Conservation (phyloP, 1,140 invertebrate species). For the Cydia amplana region DNA sequence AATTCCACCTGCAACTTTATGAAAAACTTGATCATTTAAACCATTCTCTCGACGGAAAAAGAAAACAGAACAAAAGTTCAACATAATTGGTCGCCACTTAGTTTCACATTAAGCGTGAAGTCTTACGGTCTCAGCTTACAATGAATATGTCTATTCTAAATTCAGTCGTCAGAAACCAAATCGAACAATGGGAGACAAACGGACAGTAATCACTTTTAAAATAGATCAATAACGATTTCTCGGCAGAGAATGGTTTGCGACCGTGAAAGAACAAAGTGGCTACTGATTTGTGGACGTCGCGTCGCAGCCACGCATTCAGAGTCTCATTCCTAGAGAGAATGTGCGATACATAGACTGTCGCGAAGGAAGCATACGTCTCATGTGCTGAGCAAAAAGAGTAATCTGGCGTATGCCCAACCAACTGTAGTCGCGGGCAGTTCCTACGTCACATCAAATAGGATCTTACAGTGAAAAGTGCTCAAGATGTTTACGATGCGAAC, state of each 20-base stretch:
- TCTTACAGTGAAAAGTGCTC: constrained; percentile 51
- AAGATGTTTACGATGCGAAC: constrained; percentile 59
- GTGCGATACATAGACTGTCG: constrained; percentile 54
- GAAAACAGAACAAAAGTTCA: constrained; percentile 51
- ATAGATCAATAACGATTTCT: constrained; percentile 68
- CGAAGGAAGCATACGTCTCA: constrained; percentile 50
- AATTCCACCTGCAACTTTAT: constrained; percentile 29
- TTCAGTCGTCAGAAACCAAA: constrained; percentile 47
- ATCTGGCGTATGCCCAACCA: constrained; percentile 69
- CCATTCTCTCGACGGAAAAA: constrained; percentile 20
- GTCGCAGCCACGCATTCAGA: constrained; percentile 56
- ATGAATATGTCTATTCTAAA: constrained; percentile 44
- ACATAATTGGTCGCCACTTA: constrained; percentile 53
- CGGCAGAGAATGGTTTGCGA: constrained; percentile 53
- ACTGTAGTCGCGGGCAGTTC: constrained; percentile 67
- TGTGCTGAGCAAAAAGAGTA: constrained; percentile 65
- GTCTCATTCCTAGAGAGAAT: constrained; percentile 65
- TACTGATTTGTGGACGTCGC: constrained; percentile 69
- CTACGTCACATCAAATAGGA: constrained; percentile 72
- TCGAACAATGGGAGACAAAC: constrained; percentile 58
- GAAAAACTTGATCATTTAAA: constrained; percentile 27
- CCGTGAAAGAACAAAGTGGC: constrained; percentile 72
- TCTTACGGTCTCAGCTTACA: constrained; percentile 49
- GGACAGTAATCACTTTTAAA: constrained; percentile 63
- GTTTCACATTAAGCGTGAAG: constrained; percentile 55